A percentile compares a stretch with the other conserved stretches of the same genome.
These are phyloP conservation scores for Jaculus jaculus DNA, from an alignment of 2,113 vertebrate genomes.

Conservation along the genomic window DNA sequence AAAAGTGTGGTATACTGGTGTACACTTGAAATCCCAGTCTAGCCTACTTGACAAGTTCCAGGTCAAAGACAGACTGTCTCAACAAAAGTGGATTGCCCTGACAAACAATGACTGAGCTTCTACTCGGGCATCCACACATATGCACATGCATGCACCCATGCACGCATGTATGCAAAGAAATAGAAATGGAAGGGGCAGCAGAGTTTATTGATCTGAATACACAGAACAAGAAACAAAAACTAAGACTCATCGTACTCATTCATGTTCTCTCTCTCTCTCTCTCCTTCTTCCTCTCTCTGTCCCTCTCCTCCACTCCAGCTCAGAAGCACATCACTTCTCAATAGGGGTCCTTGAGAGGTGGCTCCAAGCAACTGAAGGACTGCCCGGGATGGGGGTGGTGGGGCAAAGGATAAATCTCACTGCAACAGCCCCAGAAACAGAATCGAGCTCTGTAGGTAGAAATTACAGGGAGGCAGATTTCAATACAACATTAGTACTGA, in stretches of 20 bases:
- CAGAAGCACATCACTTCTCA: not conserved
- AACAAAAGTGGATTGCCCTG: too few species aligned
- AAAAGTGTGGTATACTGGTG: not conserved
- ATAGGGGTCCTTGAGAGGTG: not conserved
- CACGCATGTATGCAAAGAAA: too few species aligned
- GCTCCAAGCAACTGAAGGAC: not conserved
- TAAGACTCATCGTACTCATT: too few species aligned
- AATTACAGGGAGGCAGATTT: conserved; percentile 41
- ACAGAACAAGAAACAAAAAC: not conserved
- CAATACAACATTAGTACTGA: not conserved
- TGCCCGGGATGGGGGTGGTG: not conserved
- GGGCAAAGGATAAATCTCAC: not conserved
- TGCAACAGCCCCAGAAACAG: not conserved
- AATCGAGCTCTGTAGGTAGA: conserved; percentile 48
- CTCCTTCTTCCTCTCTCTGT: too few species aligned
- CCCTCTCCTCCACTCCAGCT: not conserved
- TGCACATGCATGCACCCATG: too few species aligned
- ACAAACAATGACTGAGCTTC: too few species aligned
- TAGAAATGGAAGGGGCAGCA: not conserved
- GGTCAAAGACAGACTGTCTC: too few species aligned
- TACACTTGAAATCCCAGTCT: not conserved
- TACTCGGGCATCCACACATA: too few species aligned
- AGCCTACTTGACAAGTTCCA: too few species aligned
- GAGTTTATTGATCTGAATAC: not conserved
- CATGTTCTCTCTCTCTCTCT: too few species aligned